These are phyloP conservation scores for Dioctria rufipes DNA, from an alignment of 2,888 invertebrate species.

Conservation along the genomic window DNA sequence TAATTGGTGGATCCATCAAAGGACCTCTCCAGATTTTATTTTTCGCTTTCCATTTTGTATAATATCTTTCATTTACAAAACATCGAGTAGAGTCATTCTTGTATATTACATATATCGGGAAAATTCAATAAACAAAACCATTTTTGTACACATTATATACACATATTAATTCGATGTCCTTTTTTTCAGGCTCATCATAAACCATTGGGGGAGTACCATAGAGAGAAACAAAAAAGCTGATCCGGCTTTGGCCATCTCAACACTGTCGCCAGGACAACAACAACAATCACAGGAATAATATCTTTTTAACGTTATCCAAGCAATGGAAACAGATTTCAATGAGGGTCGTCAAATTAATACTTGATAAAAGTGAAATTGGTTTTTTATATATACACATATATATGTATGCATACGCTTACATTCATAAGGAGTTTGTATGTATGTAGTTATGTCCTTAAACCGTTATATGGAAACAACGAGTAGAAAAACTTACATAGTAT, in stretches of 20 bases:
- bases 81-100: too few species aligned
- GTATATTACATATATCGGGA: not conserved
- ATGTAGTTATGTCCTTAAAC: too few species aligned
- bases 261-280: too few species aligned
- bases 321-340: not conserved
- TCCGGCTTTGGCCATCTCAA: not conserved
- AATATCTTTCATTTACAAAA: too few species aligned
- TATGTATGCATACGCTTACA: too few species aligned
- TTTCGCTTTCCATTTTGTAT: too few species aligned
- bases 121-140: slow-evolving; percentile 10
- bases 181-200: slow-evolving; percentile 7
- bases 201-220: not conserved
- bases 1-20: too few species aligned
- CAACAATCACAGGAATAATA: too few species aligned
- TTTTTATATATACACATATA: not conserved
- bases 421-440: too few species aligned
- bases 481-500: not conserved
- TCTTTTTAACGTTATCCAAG: too few species aligned
- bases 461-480: not conserved
- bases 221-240: not conserved
- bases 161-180: slow-evolving; percentile 13
- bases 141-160: not conserved
- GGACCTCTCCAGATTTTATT: too few species aligned
- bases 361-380: slow-evolving; percentile 22
- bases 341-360: slow-evolving; percentile 15